Evolutionary conservation across 2,888 invertebrate species (phyloP).

Genomic region (Drosophila infuscata): DNA sequence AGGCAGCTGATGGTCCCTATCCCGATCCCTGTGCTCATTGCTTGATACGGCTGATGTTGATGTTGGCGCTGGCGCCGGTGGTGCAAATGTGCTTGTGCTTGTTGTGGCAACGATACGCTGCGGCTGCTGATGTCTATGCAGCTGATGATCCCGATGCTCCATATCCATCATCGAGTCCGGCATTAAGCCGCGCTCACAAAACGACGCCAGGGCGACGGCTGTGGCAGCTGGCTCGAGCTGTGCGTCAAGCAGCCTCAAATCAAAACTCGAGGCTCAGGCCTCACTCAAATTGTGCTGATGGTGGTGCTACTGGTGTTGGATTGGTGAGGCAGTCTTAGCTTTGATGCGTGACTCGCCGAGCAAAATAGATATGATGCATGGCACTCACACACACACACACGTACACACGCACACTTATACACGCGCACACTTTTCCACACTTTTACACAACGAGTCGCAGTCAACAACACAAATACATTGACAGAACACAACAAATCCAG

Average conservation of each 20-base stretch:
- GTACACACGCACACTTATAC: slow-evolving; percentile 7
- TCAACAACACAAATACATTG: slow-evolving; percentile 13
- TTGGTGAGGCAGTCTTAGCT: background rate
- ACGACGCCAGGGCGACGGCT: slow-evolving; percentile 72
- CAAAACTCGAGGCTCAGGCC: slow-evolving; percentile 7
- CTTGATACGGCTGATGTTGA: background rate
- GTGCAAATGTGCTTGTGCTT: slow-evolving; percentile 56
- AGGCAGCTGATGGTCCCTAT: slow-evolving; percentile 46
- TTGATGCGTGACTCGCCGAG: slow-evolving; percentile 1
- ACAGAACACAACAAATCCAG: slow-evolving; percentile 10
- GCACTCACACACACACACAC: slow-evolving; percentile 23
- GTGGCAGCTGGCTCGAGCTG: slow-evolving; percentile 34
- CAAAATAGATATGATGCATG: background rate
- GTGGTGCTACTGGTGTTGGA: background rate
- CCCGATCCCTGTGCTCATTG: slow-evolving; percentile 14
- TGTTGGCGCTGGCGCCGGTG: slow-evolving; percentile 58
- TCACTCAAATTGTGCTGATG: slow-evolving; percentile 1
- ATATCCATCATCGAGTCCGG: slow-evolving; percentile 79
- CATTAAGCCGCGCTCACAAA: slow-evolving; percentile 78
- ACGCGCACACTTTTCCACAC: slow-evolving; percentile 4
- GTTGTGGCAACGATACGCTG: slow-evolving; percentile 50
- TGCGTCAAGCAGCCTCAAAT: slow-evolving; percentile 12
- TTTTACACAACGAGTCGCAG: slow-evolving; percentile 11
- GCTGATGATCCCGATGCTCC: slow-evolving; percentile 76
- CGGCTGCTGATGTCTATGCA: slow-evolving; percentile 64